Percentiles rank a stretch among this genome's conserved stretches.
phyloP scores from a whole-genome alignment of 1,140 invertebrate species.

The Monochamus saltuarius region DNA sequence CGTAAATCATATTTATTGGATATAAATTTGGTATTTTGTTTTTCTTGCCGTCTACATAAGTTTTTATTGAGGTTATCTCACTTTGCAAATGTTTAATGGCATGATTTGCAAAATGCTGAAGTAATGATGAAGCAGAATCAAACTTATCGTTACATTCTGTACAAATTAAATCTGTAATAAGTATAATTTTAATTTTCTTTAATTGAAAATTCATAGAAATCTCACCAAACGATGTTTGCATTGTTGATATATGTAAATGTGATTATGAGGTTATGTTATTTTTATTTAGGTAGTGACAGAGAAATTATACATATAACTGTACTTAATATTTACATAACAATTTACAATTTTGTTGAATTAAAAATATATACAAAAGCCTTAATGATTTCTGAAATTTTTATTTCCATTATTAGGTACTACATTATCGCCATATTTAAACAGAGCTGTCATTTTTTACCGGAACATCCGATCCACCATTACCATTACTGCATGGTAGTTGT shows the following conservation, averaged over 20 bases:
- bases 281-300: too few relatives aligned
- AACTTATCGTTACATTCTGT: conserved; percentile 23
- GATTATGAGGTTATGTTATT: too few relatives aligned
- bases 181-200: background rate
- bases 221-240: background rate
- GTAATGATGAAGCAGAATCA: conserved; percentile 19
- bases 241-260: background rate
- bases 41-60: conserved; percentile 1
- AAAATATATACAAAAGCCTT: too few relatives aligned
- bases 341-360: background rate
- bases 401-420: background rate
- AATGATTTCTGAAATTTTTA: background rate
- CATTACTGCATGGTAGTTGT: too few relatives aligned
- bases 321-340: background rate
- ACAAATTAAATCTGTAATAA: conserved; percentile 27
- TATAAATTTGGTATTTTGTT: conserved; percentile 24
- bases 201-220: background rate
- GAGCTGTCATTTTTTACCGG: background rate
- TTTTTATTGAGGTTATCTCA: background rate
- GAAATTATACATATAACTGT: too few relatives aligned
- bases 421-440: conserved; percentile 3
- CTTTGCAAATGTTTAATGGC: conserved; percentile 14
- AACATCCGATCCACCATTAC: conserved; percentile 14
- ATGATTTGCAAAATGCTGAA: conserved; percentile 28
- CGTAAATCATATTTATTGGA: conserved; percentile 5